Conservation (phyloP, 2,888 invertebrate species). For the Leucozona laternaria region DNA sequence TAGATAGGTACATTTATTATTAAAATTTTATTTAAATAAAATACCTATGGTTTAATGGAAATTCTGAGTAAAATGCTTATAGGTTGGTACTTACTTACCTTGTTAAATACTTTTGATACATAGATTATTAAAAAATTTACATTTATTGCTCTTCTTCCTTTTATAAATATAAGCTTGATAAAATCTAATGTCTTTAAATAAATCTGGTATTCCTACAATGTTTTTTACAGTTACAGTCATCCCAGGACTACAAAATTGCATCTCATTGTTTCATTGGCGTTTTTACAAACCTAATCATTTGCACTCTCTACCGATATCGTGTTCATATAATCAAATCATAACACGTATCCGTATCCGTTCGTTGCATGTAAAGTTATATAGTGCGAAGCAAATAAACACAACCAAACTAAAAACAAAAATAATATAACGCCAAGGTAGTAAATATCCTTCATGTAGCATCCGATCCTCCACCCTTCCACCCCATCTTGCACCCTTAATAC, state of each 20-base stretch:
- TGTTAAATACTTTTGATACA: no score
- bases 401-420: slow-evolving; percentile 58
- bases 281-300: slow-evolving; percentile 67
- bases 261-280: slow-evolving; percentile 44
- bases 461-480: slow-evolving; percentile 18
- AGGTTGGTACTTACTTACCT: no score
- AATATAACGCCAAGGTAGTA: slow-evolving; percentile 67
- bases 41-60: no score
- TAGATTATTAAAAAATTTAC: not conserved
- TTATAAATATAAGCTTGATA: not conserved
- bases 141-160: not conserved
- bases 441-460: slow-evolving; percentile 58
- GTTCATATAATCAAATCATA: slow-evolving; percentile 69
- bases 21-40: no score
- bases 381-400: slow-evolving; percentile 47
- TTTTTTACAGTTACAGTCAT: not conserved
- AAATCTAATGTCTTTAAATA: slow-evolving; percentile 24
- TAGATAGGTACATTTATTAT: no score
- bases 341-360: slow-evolving; percentile 63
- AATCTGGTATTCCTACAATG: slow-evolving; percentile 12
- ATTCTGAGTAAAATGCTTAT: no score
- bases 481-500: slow-evolving; percentile 15
- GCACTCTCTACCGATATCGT: slow-evolving; percentile 48
- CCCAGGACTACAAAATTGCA: slow-evolving; percentile 36
- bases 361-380: slow-evolving; percentile 35